phyloP scores from a whole-genome alignment of 2,888 invertebrate species.

The Stenchaetothrips biformis region DNA sequence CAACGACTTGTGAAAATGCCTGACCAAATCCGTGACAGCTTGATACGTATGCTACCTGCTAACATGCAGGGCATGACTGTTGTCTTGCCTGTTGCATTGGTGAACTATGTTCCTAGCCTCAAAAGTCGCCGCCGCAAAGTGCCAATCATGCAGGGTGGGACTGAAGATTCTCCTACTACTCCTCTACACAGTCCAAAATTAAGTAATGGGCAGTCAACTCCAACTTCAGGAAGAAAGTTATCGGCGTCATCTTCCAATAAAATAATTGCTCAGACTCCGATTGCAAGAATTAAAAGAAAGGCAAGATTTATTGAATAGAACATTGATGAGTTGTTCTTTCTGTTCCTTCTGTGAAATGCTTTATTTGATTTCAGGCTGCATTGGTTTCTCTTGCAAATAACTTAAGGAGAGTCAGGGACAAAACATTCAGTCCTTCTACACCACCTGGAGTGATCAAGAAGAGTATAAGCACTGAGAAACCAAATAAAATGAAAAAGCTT shows the following conservation, averaged over 20 bases:
- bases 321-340: background rate
- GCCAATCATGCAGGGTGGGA: background rate
- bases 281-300: background rate
- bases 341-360: background rate
- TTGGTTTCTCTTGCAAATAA: background rate
- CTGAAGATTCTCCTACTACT: background rate
- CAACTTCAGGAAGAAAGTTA: background rate
- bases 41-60: slow-evolving; percentile 64
- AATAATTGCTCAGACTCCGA: background rate
- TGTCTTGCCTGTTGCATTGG: slow-evolving; percentile 36
- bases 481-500: background rate
- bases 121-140: background rate
- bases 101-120: background rate
- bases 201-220: background rate
- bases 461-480: background rate
- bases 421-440: background rate
- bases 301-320: background rate
- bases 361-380: background rate
- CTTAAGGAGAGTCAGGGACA: background rate
- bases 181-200: background rate
- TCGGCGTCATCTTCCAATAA: background rate
- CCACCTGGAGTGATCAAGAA: background rate
- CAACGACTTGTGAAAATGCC: slow-evolving; percentile 70
- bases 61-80: slow-evolving; percentile 52
- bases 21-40: slow-evolving; percentile 58